These are phyloP conservation scores for Amphiura filiformis DNA, from an alignment of 35 echinoderm and acorn worm species.

Conservation along the genomic window DNA sequence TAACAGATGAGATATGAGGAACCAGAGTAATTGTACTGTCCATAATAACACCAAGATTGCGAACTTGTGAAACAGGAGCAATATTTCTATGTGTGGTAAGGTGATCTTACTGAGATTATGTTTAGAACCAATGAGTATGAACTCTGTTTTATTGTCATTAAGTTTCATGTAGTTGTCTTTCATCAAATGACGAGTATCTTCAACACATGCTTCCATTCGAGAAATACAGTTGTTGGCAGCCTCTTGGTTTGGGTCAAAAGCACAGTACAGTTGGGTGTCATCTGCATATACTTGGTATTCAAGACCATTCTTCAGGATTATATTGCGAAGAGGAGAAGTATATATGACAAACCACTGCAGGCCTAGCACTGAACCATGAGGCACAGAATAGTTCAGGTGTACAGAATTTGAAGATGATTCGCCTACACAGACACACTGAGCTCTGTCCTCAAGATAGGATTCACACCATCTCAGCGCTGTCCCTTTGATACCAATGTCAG, in stretches of 20 bases:
- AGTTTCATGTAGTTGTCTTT: conserved; percentile 47
- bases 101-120: background rate
- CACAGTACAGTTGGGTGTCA: conserved; percentile 67
- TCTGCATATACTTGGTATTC: conserved; percentile 59
- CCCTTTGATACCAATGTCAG: background rate
- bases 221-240: background rate
- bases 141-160: conserved; percentile 59
- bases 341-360: conserved; percentile 44
- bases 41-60: no score
- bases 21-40: no score
- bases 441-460: background rate
- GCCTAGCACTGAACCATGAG: conserved; percentile 16
- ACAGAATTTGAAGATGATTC: background rate
- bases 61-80: background rate
- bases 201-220: conserved; percentile 6
- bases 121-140: conserved; percentile 41
- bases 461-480: conserved; percentile 16
- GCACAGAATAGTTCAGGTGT: conserved; percentile 17
- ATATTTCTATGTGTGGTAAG: background rate
- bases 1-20: no score
- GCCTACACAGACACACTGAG: conserved; percentile 18
- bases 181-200: conserved; percentile 55
- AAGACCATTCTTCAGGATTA: conserved; percentile 39
- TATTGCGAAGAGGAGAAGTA: conserved; percentile 43
- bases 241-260: conserved; percentile 25